Base-by-base conservation (phyloP, 2,888 invertebrate genomes). In the Cheilosia vulpina region DNA sequence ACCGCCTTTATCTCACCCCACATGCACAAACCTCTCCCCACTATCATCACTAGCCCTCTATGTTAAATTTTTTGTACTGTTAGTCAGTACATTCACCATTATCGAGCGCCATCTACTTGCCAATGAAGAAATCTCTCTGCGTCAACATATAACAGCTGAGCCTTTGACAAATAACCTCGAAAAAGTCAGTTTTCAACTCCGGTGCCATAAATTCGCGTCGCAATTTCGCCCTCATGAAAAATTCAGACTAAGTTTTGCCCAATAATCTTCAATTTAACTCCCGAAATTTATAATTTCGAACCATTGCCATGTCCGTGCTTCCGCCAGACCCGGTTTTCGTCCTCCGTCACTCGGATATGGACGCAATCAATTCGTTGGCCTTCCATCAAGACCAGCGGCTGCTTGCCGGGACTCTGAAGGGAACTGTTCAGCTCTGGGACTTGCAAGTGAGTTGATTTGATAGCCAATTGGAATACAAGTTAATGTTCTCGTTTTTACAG, bases 401-500 rank as follows among this genome's bases (percentile, higher is more conserved):
- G 89, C 94, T 96, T 90, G 96, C 95, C 89, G 96, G 96, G 81
- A 95, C 96, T 41, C 94, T 95, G 90, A 94, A 94, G 90, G 97
- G 97, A 88, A 94, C 93, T 89, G 94, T 96, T 88, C 95, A 95
- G 92, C 94, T 96, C 90, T 97, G 96, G 96, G 95, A 96, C 93
- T 93, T 97, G 91, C 94, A 95, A 93, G 96, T 96, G 93, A 90
- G 89, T 88, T 77, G 66, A 50, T n/a, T 31, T 19, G 13, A 43
- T 11, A 19, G 45, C 27, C 27, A 15, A 24, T 34, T 19, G 19
- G 4, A 55, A 15, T 45, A 19, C 15, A 38, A 38, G 53, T 21
- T 31, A 17, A 58, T 38, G 15, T 7, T 31, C 27, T 78, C 31
- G 81, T 77, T 15, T 87, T 94, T 94, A 31, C 92, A 96, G 96